Evolutionary conservation across 2,113 vertebrate species (phyloP), one percentile per base, ranked within the genome.

Genomic region (Atrichornis clamosus): DNA sequence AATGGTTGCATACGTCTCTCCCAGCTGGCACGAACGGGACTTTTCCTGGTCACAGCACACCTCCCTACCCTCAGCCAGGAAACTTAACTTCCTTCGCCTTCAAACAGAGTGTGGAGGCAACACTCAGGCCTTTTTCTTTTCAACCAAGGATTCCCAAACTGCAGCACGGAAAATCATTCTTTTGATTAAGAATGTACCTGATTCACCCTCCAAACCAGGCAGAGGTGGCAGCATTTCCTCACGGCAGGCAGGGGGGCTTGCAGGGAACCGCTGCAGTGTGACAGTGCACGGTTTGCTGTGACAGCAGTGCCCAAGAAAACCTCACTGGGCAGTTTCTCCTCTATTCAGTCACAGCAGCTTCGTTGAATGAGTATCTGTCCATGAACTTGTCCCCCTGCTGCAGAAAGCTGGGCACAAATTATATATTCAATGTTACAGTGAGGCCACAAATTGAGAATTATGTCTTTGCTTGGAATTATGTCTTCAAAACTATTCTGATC

Each of bases 161-260:
- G n/a, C 70, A 68, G 44, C 41, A 30, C 1, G 12, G 75, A 92
- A 78, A 83, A 69, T 28, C 50, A 56, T 15, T 33, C 30, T 55
- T 49, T 75, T 14, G 7, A 32, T 11, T 4, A 27, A 77, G 22
- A 19, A 58, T 0, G 0, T 30, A 49, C 4, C 33, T 2, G 1
- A 42, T 23, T 16, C 49, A 30, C 13, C 14, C n/a, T 63, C 39
- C 28, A 13, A 41, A 35, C 1, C n/a, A 53, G 87, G 67, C 26
- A n/a, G 67, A 50, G 74, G 58, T 22, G 47, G 58, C 28, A 68
- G 44, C 1, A 0, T 50, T 81, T 26, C 82, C 74, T 35, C 4
- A 3, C 2, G 22, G 62, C 47, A 24, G 73, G 72, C 22, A 42
- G 42, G 22, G 6, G 42, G 42, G 53, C 73, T 53, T 73, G n/a